These are phyloP conservation scores for Pachycephus smyrnensis DNA, from an alignment of 2,888 invertebrate species.

Conservation along the genomic window DNA sequence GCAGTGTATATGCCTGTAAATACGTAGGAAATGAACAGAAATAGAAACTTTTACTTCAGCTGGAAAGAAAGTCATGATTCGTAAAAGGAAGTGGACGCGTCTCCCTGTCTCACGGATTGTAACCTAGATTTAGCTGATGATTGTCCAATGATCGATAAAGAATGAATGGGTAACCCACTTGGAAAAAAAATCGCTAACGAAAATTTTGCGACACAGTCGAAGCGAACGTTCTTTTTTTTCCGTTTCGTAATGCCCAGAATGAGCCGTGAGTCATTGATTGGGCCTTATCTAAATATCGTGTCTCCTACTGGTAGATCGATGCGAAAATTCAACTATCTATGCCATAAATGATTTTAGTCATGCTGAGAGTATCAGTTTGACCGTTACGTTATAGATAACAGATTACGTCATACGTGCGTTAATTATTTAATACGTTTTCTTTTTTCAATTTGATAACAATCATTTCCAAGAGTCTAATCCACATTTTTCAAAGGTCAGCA, in stretches of 20 bases:
- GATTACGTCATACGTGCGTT: not conserved
- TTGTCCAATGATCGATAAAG: not conserved
- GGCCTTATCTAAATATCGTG: not conserved
- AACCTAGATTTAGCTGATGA: constrained; percentile 25
- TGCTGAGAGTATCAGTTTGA: not conserved
- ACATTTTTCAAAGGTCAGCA: not conserved
- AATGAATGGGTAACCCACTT: not conserved
- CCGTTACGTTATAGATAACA: not conserved
- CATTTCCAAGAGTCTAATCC: not conserved
- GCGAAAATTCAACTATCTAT: not conserved
- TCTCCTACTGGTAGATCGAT: not conserved
- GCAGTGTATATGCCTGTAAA: not conserved
- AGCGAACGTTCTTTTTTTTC: not conserved
- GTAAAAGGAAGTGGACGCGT: constrained; percentile 36
- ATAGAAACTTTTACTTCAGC: constrained; percentile 33
- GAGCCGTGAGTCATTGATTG: not conserved
- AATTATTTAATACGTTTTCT: not conserved
- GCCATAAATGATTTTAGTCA: not conserved
- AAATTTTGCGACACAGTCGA: too few relatives aligned
- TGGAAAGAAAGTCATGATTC: constrained; percentile 32
- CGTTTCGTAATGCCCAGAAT: not conserved
- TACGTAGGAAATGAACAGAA: constrained; percentile 3
- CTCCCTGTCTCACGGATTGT: constrained; percentile 15
- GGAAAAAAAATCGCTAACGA: too few relatives aligned
- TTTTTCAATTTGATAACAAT: not conserved